A percentile compares a stretch with the other conserved stretches of the same genome.
Evolutionary conservation across 2,888 invertebrate genomes (phyloP).

Genomic region (Melikaiella ostensackeni): DNA sequence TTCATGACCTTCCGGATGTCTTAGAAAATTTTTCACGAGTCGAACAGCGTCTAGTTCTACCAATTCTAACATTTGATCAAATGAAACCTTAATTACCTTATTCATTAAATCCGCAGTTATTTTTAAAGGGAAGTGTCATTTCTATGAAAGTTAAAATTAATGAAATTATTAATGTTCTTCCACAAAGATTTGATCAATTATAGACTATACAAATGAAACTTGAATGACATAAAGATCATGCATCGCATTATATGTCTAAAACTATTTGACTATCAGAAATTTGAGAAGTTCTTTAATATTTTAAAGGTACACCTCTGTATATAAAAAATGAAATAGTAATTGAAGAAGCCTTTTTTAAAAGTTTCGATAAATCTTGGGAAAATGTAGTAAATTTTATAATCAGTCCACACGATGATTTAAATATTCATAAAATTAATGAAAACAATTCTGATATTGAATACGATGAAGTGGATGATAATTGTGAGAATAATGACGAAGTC

Average conservation of each 20-base stretch:
- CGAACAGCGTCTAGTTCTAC: constrained; percentile 69
- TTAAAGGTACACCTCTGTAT: constrained; percentile 43
- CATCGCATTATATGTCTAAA: constrained; percentile 63
- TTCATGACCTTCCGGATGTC: constrained; percentile 53
- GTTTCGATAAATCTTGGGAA: no score
- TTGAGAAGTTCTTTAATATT: constrained; percentile 46
- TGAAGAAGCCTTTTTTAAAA: no score
- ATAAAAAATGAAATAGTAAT: no score
- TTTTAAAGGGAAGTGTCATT: constrained; percentile 64
- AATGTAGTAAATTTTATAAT: no score
- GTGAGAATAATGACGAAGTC: constrained; percentile 46
- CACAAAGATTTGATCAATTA: constrained; percentile 56
- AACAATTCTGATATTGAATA: neutral
- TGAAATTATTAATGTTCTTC: constrained; percentile 10
- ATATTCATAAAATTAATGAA: no score
- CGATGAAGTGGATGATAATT: no score
- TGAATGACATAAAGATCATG: constrained; percentile 57
- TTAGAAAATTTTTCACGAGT: constrained; percentile 57
- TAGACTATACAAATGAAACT: constrained; percentile 62
- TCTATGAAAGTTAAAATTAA: constrained; percentile 23
- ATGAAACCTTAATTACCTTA: constrained; percentile 61
- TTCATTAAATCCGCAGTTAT: constrained; percentile 64
- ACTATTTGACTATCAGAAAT: constrained; percentile 57
- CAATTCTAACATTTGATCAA: constrained; percentile 70
- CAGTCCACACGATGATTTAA: no score